These are phyloP conservation scores for Glaucidium brasilianum DNA, from an alignment of 2,113 vertebrate genomes.

Conservation along the genomic window DNA sequence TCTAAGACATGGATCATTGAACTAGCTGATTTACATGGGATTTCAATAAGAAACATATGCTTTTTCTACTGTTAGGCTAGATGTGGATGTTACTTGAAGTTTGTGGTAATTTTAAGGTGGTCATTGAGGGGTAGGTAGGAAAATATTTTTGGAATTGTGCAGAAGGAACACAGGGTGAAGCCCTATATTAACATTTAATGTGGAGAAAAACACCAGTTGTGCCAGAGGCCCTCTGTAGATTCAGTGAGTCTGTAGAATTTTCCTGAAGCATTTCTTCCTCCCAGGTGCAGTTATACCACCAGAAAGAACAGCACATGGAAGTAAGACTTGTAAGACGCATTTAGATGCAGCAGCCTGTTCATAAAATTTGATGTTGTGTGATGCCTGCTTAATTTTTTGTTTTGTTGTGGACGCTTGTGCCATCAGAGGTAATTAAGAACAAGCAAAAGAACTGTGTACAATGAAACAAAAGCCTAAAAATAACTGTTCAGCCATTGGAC, in stretches of 20 bases:
- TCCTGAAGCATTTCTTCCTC: background rate
- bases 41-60: background rate
- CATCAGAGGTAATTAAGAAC: background rate
- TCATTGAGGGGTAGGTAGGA: background rate
- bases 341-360: background rate
- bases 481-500: background rate
- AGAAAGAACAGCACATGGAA: background rate
- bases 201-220: background rate
- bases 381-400: background rate
- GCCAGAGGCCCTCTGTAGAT: fast-evolving
- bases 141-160: background rate
- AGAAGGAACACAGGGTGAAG: background rate
- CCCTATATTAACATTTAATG: background rate
- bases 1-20: background rate
- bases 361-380: background rate
- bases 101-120: background rate
- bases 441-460: background rate
- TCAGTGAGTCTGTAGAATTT: background rate
- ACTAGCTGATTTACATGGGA: background rate
- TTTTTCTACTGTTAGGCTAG: background rate
- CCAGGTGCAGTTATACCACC: background rate
- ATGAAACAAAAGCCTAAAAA: background rate
- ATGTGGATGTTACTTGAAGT: background rate
- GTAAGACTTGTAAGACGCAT: background rate
- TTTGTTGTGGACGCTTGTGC: background rate